Percentiles rank a stretch among this genome's conserved stretches.
Conservation (phyloP, 2,113 vertebrate genomes). For the Misgurnus anguillicaudatus region DNA sequence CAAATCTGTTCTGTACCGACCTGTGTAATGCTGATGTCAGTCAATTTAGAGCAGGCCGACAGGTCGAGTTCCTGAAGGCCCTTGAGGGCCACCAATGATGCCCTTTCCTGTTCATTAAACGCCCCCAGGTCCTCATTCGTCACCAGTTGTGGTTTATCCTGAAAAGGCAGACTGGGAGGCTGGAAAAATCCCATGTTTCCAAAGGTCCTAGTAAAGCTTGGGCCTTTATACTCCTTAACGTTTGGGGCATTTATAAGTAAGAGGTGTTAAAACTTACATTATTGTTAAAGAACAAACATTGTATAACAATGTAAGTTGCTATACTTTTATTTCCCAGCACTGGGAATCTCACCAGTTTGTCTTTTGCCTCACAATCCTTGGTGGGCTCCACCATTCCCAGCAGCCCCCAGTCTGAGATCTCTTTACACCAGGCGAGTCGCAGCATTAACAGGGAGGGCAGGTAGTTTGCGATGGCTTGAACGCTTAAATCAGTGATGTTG, state of each 20-base stretch:
- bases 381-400: conserved; percentile 73
- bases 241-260: neutral
- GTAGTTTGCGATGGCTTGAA: conserved; percentile 74
- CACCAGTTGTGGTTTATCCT: conserved; percentile 67
- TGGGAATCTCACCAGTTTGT: conserved; percentile 61
- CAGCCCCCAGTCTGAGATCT: conserved; percentile 82
- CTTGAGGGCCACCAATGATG: conserved; percentile 71
- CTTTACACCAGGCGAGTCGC: conserved; percentile 79
- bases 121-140: conserved; percentile 63
- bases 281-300: neutral
- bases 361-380: conserved; percentile 45
- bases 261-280: neutral
- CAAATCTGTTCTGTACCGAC: conserved; percentile 51
- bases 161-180: conserved; percentile 65
- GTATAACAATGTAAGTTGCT: too few relatives aligned
- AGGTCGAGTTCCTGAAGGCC: conserved; percentile 81
- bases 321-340: too few relatives aligned
- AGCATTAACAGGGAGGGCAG: conserved; percentile 75
- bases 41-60: conserved; percentile 80
- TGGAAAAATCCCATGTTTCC: conserved; percentile 81
- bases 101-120: conserved; percentile 61
- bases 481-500: conserved; percentile 74
- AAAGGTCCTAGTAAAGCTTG: conserved; percentile 76
- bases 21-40: conserved; percentile 81
- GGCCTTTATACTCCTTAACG: conserved; percentile 67